Conservation (phyloP, 1,140 invertebrate genomes). For the Formica selysi region DNA sequence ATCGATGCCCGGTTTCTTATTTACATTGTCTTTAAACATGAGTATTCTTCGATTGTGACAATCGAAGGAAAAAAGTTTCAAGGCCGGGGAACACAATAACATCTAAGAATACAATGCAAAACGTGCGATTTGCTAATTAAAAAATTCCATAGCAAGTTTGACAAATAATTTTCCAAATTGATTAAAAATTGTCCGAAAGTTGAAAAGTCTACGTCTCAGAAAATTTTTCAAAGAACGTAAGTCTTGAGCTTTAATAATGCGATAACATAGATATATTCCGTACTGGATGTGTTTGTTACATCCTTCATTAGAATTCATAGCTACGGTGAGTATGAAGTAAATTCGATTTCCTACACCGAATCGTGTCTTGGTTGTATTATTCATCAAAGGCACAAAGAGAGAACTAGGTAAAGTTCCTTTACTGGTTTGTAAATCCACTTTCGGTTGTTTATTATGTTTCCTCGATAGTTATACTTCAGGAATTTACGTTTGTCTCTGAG, state of each 20-base stretch:
- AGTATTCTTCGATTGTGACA: conserved; percentile 17
- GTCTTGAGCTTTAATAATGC: too few relatives aligned
- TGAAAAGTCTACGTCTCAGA: not conserved
- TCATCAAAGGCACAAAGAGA: conserved; percentile 13
- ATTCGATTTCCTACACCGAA: not conserved
- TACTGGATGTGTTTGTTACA: not conserved
- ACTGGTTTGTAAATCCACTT: conserved; percentile 13
- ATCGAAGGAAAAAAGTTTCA: conserved; percentile 21
- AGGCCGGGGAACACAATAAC: not conserved
- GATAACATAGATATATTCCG: not conserved
- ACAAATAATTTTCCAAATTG: not conserved
- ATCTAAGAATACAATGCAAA: not conserved
- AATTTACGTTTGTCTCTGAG: conserved; percentile 55
- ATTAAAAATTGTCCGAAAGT: not conserved
- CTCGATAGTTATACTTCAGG: conserved; percentile 11
- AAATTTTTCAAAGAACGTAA: not conserved
- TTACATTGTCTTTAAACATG: not conserved
- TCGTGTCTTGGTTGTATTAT: conserved; percentile 19
- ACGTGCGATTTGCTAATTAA: not conserved
- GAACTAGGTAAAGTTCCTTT: not conserved
- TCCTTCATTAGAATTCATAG: conserved; percentile 33
- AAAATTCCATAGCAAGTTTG: not conserved
- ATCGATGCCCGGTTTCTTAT: not conserved
- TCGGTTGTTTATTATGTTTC: conserved; percentile 42
- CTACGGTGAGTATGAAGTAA: not conserved